Evolutionary conservation across 1,140 invertebrate species (phyloP), one percentile per base, ranked within the genome.

Genomic region (Zaprionus ghesquierei): DNA sequence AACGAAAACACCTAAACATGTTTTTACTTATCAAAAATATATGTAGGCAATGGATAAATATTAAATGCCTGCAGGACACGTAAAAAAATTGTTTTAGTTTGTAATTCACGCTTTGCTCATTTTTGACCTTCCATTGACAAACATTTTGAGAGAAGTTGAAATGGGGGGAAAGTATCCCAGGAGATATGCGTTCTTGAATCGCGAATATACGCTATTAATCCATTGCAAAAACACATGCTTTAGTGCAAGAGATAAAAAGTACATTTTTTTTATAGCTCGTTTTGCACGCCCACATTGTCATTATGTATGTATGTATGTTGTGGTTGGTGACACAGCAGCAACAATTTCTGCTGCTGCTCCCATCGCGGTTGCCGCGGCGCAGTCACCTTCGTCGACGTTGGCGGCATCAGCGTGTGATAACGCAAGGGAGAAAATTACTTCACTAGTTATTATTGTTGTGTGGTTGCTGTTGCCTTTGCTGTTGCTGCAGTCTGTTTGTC

Each of bases 71-170:
- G n/a, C n/a, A n/a, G n/a, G n/a, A n/a, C n/a, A n/a, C n/a, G n/a
- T n/a, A n/a, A n/a, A n/a, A 46, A 51, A 69, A 58, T 86, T 65
- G 60, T 62, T 75, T 44, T 15, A 15, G 33, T 58, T 89, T 87
- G 59, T 69, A 79, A 82, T 89, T 75, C 66, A 87, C 76, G 84
- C 84, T 84, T 87, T 89, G 84, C 65, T 87, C 79, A 75, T 84
- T 85, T 87, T 64, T 63, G 74, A 80, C 84, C 89, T 87, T 84
- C 84, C 84, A 87, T 87, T 89, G 84, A 87, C 81, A 85, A 85
- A 85, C 60, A 86, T 74, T 86, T 81, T 58, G 13, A 78, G 68
- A 73, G 70, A 60, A 51, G 56, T 60, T 49, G 29, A 55, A 46
- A 41, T 41, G 35, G n/a, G 35, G n/a, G 35, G 35, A 41, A 41